Evolutionary conservation across 1,140 invertebrate genomes (phyloP).

Genomic region (Neodiprion pinetum): DNA sequence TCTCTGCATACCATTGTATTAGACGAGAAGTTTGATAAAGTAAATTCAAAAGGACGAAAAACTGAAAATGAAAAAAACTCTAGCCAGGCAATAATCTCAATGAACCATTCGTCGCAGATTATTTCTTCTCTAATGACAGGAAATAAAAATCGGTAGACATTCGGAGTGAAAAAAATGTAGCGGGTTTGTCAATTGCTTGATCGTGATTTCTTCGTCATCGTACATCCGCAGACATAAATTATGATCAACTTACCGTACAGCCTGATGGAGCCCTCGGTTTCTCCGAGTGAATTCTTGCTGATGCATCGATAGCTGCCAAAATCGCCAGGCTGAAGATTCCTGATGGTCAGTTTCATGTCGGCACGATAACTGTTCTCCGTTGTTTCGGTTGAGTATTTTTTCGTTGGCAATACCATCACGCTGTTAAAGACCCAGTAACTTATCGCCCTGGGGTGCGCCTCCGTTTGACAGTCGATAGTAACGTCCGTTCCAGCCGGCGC

Average conservation of each 20-base stretch:
- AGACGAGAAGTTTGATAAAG: too few species aligned
- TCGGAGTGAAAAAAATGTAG: too few species aligned
- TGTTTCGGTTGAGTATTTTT: conserved; percentile 80
- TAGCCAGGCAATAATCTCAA: too few species aligned
- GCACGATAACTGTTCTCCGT: conserved; percentile 84
- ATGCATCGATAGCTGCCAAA: conserved; percentile 88
- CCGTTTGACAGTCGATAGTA: conserved; percentile 91
- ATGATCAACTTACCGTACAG: conserved; percentile 80
- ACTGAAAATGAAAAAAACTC: too few species aligned
- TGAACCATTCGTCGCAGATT: too few species aligned
- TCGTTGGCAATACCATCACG: conserved; percentile 83
- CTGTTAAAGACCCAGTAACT: conserved; percentile 91
- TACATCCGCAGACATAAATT: too few species aligned
- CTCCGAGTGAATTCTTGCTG: conserved; percentile 92
- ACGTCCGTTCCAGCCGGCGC: conserved; percentile 87
- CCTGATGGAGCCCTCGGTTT: conserved; percentile 89
- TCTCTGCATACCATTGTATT: too few species aligned
- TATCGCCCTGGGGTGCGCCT: conserved; percentile 91
- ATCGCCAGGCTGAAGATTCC: conserved; percentile 77
- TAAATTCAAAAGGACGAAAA: too few species aligned
- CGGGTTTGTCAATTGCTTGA: too few species aligned
- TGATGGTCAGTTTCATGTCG: conserved; percentile 85
- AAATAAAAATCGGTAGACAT: too few species aligned
- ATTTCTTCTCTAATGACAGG: too few species aligned
- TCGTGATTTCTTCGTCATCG: too few species aligned